Conservation (phyloP, 2,113 vertebrate genomes). For the Serinus canaria region DNA sequence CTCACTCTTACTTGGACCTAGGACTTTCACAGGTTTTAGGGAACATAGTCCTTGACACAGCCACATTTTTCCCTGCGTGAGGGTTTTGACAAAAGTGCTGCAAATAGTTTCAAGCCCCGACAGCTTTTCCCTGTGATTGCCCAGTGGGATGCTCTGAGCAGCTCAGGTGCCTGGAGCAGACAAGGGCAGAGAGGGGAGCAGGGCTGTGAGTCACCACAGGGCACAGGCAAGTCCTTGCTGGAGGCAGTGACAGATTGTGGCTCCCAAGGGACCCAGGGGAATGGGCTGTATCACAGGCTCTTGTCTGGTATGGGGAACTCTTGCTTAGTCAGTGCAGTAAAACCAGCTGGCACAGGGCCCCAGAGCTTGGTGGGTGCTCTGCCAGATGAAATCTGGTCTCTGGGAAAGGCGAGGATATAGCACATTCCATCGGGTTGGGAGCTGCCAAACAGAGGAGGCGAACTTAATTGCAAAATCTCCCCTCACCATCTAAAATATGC, state of each 20-base stretch:
- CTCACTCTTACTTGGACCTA: not conserved
- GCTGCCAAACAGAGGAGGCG: not conserved
- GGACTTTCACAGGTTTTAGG: slow-evolving; percentile 16
- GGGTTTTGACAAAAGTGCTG: not conserved
- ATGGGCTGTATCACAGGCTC: not conserved
- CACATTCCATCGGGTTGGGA: not conserved
- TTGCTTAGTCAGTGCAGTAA: not conserved
- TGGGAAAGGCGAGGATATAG: not conserved
- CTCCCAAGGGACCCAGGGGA: not conserved
- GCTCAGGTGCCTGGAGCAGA: not conserved
- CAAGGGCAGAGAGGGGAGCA: not conserved
- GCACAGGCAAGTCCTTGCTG: not conserved
- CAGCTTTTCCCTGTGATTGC: not conserved
- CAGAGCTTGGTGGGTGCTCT: not conserved
- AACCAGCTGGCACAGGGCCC: not conserved
- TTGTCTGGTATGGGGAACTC: not conserved
- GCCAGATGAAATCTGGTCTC: not conserved
- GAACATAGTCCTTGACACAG: not conserved
- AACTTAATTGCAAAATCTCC: not conserved
- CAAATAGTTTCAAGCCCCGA: not conserved
- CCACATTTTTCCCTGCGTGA: not conserved
- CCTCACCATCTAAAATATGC: not conserved
- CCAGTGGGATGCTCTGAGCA: not conserved
- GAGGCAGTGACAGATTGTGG: not conserved
- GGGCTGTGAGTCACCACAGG: not conserved